Percentiles rank a stretch among this genome's conserved stretches.
Conservation (phyloP, 2,888 invertebrate species). For the Dusona sp. region DNA sequence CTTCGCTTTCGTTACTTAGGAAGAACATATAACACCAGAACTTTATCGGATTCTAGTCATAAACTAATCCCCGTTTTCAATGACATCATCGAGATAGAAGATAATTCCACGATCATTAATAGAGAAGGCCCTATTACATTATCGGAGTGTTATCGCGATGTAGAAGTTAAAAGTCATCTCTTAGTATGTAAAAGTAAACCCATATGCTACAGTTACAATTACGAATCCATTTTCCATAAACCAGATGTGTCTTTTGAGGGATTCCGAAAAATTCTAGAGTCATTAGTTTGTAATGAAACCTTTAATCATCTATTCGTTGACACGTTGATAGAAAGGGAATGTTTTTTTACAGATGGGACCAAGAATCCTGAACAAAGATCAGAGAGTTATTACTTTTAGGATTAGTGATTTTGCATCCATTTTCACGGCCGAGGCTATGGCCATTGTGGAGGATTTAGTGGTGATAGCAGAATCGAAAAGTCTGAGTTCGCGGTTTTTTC, state of each 20-base stretch:
- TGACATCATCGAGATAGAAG: neutral
- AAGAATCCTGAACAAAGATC: neutral
- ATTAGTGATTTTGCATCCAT: slow-evolving; percentile 11
- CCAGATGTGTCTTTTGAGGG: slow-evolving; percentile 21
- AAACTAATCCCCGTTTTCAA: neutral
- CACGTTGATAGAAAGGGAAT: neutral
- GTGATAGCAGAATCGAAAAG: neutral
- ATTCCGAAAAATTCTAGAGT: neutral
- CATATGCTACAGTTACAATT: slow-evolving; percentile 1
- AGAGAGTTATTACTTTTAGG: neutral
- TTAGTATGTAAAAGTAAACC: neutral
- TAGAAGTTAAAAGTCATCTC: neutral
- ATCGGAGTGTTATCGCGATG: slow-evolving; percentile 7
- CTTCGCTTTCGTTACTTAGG: slow-evolving; percentile 5
- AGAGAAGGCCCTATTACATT: neutral
- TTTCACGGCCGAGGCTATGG: slow-evolving; percentile 41
- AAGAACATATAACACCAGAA: slow-evolving; percentile 5
- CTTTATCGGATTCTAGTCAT: neutral
- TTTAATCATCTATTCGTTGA: neutral
- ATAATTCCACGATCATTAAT: neutral
- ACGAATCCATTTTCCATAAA: neutral
- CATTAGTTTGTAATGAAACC: neutral
- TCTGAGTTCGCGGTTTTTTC: slow-evolving; percentile 32
- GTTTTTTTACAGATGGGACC: slow-evolving; percentile 28
- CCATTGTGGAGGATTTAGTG: slow-evolving; percentile 16